Conservation (phyloP, 2,113 vertebrate species). For the Nibea albiflora region DNA sequence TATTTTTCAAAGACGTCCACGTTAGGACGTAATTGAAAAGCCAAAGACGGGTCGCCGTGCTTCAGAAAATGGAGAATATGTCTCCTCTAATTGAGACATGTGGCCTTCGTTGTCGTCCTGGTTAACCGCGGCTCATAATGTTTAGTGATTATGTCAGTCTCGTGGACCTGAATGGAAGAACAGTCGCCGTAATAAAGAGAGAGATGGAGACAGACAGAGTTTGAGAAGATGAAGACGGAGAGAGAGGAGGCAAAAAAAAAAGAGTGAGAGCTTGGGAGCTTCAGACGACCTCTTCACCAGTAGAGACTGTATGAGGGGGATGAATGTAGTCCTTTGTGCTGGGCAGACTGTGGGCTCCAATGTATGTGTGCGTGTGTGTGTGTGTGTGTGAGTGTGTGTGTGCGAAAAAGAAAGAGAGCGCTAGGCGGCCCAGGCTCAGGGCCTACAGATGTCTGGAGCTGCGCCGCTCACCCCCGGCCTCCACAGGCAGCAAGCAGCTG, state of each 20-base stretch:
- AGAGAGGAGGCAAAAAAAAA: constrained; percentile 48
- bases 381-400: constrained; percentile 51
- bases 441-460: constrained; percentile 86
- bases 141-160: constrained; percentile 21
- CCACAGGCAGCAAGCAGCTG: constrained; percentile 86
- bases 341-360: constrained; percentile 79
- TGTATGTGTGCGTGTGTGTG: constrained; percentile 56
- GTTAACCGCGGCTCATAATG: constrained; percentile 23
- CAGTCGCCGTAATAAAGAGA: constrained; percentile 7
- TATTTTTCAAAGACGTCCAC: constrained; percentile 41
- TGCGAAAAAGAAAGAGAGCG: constrained; percentile 66
- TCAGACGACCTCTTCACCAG: constrained; percentile 81
- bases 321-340: constrained; percentile 84
- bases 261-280: constrained; percentile 72
- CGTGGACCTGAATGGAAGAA: constrained; percentile 18
- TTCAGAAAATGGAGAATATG: constrained; percentile 7
- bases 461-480: constrained; percentile 76
- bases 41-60: constrained; percentile 35
- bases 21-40: constrained; percentile 24
- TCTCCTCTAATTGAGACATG: constrained; percentile 42
- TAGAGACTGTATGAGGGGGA: constrained; percentile 74
- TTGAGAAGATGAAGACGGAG: constrained; percentile 50
- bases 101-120: constrained; percentile 23
- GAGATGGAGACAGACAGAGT: constrained; percentile 10
- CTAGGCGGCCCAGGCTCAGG: constrained; percentile 72